Base-by-base conservation (phyloP, 2,888 invertebrate genomes). In the Caenorhabditis sp. region DNA sequence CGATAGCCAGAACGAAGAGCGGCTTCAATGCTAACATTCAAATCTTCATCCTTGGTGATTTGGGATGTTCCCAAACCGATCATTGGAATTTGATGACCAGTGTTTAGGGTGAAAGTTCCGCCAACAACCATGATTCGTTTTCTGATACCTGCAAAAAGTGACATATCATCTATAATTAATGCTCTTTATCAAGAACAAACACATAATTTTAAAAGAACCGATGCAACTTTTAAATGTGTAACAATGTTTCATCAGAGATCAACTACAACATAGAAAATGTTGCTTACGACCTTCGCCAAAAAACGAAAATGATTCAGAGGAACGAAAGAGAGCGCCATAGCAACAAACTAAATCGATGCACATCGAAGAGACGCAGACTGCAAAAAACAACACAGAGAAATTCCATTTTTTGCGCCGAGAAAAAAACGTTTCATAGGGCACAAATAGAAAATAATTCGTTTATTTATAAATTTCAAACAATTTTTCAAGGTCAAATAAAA, bases 1-100 rank as follows among this genome's bases (percentile, higher is more conserved):
- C 89, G 85, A 75, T 89, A 89, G 3, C 89, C 89, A 43, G 85
- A 79, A 8, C 68, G 64, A 4, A 89, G 76, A 4, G 89, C 89
- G 8, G 87, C 81, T 64, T 89, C 88, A 54, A n/a, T n/a, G n/a
- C n/a, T n/a, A n/a, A 89, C 37, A 21, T 24, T 24, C 10, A 54
- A 21, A 58, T 21, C 50, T 21, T 65, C 67, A 23, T 77, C 66
- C n/a, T 65, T 64, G 2, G 37, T 53, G 27, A 73, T 79, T 59
- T 73, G 58, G 24, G 72, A 81, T 4, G 69, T 77, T 50, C 81
- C 81, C 14, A 81, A 43, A 14, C 81, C 81, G 21, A 81, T 65
- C 58, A 62, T 50, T 10, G 81, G 81, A 23, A 81, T 77, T 31
- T 65, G 50, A 49, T 74, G 61, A 24, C 72, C 77, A 55, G 73